Percentiles rank a stretch among this genome's conserved stretches.
Conservation (phyloP, 2,888 invertebrate genomes). For the Apodemia hepburni region DNA sequence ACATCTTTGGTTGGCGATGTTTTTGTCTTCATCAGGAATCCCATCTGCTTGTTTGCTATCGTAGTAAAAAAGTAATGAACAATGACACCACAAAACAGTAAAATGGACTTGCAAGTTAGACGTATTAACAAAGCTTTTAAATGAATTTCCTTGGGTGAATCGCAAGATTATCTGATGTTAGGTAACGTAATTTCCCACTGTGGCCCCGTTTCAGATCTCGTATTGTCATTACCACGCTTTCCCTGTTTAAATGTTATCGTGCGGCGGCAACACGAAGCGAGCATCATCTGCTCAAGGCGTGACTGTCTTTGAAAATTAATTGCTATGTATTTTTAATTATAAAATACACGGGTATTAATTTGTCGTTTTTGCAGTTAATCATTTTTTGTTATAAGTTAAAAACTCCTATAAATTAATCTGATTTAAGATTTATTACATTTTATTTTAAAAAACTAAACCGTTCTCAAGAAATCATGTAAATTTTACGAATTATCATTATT, state of each 20-base stretch:
- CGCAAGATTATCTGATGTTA: constrained; percentile 35
- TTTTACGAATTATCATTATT: too few relatives aligned
- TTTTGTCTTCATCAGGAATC: too few relatives aligned
- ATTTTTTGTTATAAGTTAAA: too few relatives aligned
- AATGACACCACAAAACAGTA: neutral
- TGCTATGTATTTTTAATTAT: constrained; percentile 36
- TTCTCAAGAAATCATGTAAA: too few relatives aligned
- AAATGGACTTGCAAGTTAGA: neutral
- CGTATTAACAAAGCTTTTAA: neutral
- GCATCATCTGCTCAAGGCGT: constrained; percentile 62
- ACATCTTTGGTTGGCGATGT: too few relatives aligned
- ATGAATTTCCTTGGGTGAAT: neutral
- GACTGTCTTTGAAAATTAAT: constrained; percentile 48
- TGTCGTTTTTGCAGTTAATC: too few relatives aligned
- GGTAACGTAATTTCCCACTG: constrained; percentile 35
- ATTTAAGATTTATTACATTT: too few relatives aligned
- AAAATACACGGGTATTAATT: constrained; percentile 25
- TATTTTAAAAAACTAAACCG: too few relatives aligned
- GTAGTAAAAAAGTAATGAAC: too few relatives aligned
- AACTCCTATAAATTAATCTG: too few relatives aligned
- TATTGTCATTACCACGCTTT: constrained; percentile 52
- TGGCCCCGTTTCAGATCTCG: constrained; percentile 27
- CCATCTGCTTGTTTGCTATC: too few relatives aligned
- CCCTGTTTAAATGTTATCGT: constrained; percentile 50
- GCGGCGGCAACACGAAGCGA: constrained; percentile 48